Conservation (phyloP, 2,113 vertebrate species). For the Procavia capensis region DNA sequence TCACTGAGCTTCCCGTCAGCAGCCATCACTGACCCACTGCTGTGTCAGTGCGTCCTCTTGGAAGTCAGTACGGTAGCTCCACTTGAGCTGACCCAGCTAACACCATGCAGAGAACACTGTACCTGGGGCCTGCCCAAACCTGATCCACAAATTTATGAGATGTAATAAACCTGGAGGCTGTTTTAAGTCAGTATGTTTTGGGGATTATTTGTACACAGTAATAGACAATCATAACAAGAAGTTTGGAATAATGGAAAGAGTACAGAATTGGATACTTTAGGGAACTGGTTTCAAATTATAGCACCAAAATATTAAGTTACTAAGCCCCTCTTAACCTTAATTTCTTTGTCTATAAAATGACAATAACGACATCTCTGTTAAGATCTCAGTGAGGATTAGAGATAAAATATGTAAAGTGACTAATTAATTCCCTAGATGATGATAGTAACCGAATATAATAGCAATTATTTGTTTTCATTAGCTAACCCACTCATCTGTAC, state of each 20-base stretch:
- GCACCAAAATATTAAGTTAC: background rate
- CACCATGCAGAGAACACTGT: background rate
- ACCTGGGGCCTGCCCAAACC: background rate
- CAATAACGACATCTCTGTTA: background rate
- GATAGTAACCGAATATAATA: background rate
- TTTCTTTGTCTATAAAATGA: too few species aligned
- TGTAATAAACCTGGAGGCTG: background rate
- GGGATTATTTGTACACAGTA: background rate
- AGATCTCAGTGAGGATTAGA: background rate
- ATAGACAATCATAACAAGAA: background rate
- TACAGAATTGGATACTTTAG: background rate
- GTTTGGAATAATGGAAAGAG: background rate
- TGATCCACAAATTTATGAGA: background rate
- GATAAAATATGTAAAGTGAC: background rate
- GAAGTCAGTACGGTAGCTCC: background rate
- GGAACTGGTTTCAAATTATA: slow-evolving; percentile 26
- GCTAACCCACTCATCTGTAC: background rate
- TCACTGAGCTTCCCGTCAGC: background rate
- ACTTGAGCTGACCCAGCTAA: background rate
- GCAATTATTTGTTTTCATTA: background rate
- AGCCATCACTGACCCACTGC: background rate
- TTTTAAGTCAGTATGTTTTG: background rate
- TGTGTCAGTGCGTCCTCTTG: background rate
- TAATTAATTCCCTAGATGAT: slow-evolving; percentile 3
- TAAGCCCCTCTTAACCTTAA: background rate